Conservation (phyloP, 2,888 invertebrate genomes). For the Apamea crenata region DNA sequence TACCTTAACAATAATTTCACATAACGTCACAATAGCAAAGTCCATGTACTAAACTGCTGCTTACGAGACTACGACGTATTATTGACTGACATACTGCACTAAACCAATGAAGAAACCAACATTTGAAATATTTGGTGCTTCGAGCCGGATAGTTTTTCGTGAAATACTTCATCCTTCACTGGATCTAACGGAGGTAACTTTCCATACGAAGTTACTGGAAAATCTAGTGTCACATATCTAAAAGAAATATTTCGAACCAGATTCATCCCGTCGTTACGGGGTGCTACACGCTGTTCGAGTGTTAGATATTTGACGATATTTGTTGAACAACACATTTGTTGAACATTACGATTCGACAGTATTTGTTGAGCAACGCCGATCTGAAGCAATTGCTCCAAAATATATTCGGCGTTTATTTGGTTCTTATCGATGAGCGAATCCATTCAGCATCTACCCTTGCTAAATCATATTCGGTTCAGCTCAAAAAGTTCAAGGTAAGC, state of each 20-base stretch:
- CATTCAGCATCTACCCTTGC: not conserved
- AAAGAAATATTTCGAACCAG: conserved; percentile 23
- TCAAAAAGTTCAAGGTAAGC: not conserved
- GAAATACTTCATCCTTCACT: not conserved
- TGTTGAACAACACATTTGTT: not conserved
- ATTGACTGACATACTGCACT: not conserved
- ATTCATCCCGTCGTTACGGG: conserved; percentile 16
- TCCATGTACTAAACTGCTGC: no score
- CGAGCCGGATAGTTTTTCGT: conserved; percentile 10
- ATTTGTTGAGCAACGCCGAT: not conserved
- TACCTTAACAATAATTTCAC: no score
- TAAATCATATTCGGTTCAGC: not conserved
- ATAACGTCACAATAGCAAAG: not conserved
- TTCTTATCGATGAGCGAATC: not conserved
- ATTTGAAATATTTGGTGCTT: conserved; percentile 2
- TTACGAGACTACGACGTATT: not conserved
- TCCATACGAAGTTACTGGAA: not conserved
- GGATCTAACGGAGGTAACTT: not conserved
- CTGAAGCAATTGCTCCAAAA: not conserved
- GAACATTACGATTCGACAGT: not conserved
- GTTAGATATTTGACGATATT: not conserved
- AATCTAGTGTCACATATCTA: not conserved
- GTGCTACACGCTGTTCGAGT: not conserved
- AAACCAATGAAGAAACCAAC: not conserved
- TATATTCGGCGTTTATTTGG: no score